Conservation (phyloP, 2,797 vertebrate genomes). For the Eidolon dupreanum region DNA sequence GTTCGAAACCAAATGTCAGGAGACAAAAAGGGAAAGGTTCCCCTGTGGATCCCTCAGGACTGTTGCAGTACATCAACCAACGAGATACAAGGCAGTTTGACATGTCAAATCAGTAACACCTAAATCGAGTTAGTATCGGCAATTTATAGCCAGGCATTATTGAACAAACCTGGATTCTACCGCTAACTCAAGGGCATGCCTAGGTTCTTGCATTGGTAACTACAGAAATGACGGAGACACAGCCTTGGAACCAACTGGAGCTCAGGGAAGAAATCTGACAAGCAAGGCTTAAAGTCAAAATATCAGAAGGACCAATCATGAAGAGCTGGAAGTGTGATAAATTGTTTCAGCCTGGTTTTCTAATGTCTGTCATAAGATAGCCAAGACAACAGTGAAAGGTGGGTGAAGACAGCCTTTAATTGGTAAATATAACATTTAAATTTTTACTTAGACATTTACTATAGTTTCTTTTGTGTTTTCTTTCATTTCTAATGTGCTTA, state of each 20-base stretch:
- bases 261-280: neutral
- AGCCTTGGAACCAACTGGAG: no score
- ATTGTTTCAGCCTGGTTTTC: neutral
- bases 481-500: neutral
- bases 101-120: neutral
- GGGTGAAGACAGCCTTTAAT: neutral
- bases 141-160: neutral
- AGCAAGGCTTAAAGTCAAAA: neutral
- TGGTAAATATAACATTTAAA: neutral
- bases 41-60: neutral
- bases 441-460: neutral
- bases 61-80: neutral
- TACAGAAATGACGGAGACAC: neutral
- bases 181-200: no score
- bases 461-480: neutral
- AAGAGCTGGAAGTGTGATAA: neutral
- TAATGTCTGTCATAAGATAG: neutral
- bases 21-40: neutral
- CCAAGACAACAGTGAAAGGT: neutral
- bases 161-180: neutral
- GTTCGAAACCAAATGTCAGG: neutral
- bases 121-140: neutral
- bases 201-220: neutral
- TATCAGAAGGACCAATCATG: rapidly evolving
- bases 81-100: neutral